phyloP scores from a whole-genome alignment of 2,797 vertebrate genomes.

The Taenioides sp. region DNA sequence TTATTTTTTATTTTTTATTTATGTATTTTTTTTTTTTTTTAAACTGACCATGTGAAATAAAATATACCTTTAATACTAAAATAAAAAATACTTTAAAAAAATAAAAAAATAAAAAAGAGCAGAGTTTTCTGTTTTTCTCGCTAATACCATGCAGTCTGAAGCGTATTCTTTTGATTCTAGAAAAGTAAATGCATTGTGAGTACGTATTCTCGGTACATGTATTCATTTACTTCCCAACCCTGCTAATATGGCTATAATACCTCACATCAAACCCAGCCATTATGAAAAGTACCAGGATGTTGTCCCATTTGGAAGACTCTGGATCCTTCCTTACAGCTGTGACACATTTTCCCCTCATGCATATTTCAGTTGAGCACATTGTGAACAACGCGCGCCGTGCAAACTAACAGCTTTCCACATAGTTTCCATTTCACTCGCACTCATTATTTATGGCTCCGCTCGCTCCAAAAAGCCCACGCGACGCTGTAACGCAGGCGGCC shows the following conservation, averaged over 20 bases:
- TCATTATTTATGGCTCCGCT: conserved; percentile 57
- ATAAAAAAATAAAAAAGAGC: no score
- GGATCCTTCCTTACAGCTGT: conserved; percentile 30
- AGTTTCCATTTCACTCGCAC: conserved; percentile 63
- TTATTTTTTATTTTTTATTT: no score
- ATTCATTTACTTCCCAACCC: no score
- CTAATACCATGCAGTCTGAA: no score
- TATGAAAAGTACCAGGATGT: conserved; percentile 41
- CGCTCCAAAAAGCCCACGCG: conserved; percentile 49
- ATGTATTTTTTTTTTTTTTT: no score
- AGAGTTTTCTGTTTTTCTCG: no score
- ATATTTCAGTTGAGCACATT: conserved; percentile 66
- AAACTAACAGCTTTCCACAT: conserved; percentile 65
- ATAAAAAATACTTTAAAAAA: no score
- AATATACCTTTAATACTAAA: no score
- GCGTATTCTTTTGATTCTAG: no score
- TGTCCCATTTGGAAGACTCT: conserved; percentile 50
- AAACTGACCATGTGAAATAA: no score
- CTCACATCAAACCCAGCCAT: conserved; percentile 36
- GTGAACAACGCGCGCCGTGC: conserved; percentile 41
- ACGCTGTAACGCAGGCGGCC: conserved; percentile 54
- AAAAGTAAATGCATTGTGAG: no score
- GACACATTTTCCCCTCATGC: conserved; percentile 65
- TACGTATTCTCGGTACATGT: no score
- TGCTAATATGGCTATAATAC: not conserved